Base-by-base conservation (phyloP, 2,888 invertebrate genomes). In the Temnothorax ravouxi region DNA sequence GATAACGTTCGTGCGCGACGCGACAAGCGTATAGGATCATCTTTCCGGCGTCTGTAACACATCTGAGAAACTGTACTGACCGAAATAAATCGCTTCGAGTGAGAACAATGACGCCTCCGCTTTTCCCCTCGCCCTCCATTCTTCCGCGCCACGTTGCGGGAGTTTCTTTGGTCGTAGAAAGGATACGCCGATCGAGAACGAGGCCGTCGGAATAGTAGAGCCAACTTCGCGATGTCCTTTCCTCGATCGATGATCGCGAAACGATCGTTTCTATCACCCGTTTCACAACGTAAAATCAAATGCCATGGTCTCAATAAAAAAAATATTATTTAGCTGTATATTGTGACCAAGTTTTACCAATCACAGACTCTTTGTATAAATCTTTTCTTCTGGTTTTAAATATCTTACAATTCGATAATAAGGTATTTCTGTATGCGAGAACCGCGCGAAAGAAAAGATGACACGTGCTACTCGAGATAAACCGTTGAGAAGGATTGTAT, bases 101-200 rank as follows among this genome's bases (percentile, higher is more conserved):
- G 41, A 56, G 54, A 64, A 90, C 87, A 88, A 90, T 90, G 89
- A 86, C 75, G 47, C 80, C 85, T 66, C 81, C 85, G 56, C 72
- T 29, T 38, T 52, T 29, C 29, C 62, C 21, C 29, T 62, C 11
- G 56, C 38, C 25, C 25, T 84, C 62, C 13, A 5, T 44, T 11
- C 9, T 29, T 6, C 21, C 80, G 34, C 61, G 62, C 62, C 72
- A 44, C 21, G 41, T 79, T 66, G 25, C 44, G 52, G 77, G 86
- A 76, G 71, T 77, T 86, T 82, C 83, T 84, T 74, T 75, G 71
- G 64, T 56, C 61, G 86, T 77, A 77, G 84, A 86, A 87, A 86
- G 86, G 86, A 87, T 87, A 84, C 52, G 52, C 66, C 71, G 77
- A 88, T 87, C 74, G 87, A 86, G 86, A 87, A 89, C 86, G 87